Percentiles rank a stretch among this genome's conserved stretches.
Evolutionary conservation across 2,888 invertebrate species (phyloP).

Genomic region (Lasioglossum zephyrum): DNA sequence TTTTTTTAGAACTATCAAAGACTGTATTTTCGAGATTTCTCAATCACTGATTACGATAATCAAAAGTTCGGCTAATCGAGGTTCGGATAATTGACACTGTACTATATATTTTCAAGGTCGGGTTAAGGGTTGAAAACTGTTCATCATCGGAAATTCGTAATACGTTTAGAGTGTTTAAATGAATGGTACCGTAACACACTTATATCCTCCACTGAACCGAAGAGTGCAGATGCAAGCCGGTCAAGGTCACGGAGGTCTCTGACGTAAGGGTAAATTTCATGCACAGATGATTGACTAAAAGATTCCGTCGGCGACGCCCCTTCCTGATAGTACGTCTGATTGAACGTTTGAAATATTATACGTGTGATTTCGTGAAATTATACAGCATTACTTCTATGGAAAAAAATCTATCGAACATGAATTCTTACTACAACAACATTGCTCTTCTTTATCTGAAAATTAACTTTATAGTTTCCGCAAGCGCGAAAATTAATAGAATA

Average conservation of each 20-base stretch:
- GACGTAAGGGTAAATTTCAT: slow-evolving; percentile 39
- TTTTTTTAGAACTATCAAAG: too few relatives aligned
- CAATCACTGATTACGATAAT: too few relatives aligned
- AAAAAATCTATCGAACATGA: not conserved
- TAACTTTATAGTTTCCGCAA: not conserved
- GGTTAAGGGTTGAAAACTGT: not conserved
- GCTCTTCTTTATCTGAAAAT: not conserved
- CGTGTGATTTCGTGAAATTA: slow-evolving; percentile 25
- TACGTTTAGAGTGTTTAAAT: not conserved
- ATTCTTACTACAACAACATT: not conserved
- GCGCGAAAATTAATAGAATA: not conserved
- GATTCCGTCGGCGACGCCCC: slow-evolving; percentile 36
- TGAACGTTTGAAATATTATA: not conserved
- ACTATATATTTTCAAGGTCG: not conserved
- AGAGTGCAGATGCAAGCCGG: slow-evolving; percentile 36
- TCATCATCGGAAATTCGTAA: not conserved
- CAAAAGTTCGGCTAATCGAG: too few relatives aligned
- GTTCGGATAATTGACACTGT: too few relatives aligned
- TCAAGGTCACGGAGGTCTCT: slow-evolving; percentile 45
- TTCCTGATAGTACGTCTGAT: not conserved
- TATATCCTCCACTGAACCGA: slow-evolving; percentile 14
- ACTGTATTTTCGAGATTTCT: too few relatives aligned
- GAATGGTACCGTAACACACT: slow-evolving; percentile 32
- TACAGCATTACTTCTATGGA: not conserved
- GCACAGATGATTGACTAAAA: slow-evolving; percentile 25